phyloP scores from a whole-genome alignment of 2,797 vertebrate species.

The Gallinago stenura region DNA sequence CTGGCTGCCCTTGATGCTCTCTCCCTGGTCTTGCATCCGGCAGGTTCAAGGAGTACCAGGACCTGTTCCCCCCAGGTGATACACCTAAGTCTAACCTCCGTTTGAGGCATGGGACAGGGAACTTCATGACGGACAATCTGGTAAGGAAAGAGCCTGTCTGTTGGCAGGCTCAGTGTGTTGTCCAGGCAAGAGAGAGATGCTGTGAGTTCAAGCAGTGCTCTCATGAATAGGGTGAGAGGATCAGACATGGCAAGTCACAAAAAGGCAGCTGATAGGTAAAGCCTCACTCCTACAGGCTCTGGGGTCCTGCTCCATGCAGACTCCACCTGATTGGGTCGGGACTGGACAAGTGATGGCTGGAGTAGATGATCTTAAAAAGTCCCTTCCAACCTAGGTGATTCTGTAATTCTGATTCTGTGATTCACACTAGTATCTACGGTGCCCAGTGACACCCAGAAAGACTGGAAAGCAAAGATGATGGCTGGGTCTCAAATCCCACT shows the following conservation, averaged over 20 bases:
- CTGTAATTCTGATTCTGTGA: too few species aligned
- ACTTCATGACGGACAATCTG: not conserved
- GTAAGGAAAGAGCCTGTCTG: conserved; percentile 50
- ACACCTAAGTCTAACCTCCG: fast-evolving
- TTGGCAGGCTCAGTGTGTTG: not conserved
- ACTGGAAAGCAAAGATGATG: not conserved
- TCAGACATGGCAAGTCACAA: not conserved
- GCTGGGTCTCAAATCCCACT: not conserved
- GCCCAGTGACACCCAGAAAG: not conserved
- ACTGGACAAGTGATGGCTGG: too few species aligned
- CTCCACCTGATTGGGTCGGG: not conserved
- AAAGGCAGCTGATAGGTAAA: not conserved
- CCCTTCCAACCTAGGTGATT: too few species aligned
- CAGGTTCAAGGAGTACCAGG: conserved; percentile 74
- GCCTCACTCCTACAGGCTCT: not conserved
- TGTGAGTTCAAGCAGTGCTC: not conserved
- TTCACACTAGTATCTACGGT: not conserved
- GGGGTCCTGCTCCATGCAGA: not conserved
- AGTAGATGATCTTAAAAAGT: too few species aligned
- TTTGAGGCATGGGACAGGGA: not conserved
- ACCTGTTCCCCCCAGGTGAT: conserved; percentile 13
- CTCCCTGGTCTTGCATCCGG: not conserved
- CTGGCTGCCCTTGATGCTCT: not conserved
- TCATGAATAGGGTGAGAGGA: not conserved
- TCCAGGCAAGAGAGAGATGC: not conserved